Base-by-base conservation (phyloP, 2,113 vertebrate species). In the Oryzias woworae region DNA sequence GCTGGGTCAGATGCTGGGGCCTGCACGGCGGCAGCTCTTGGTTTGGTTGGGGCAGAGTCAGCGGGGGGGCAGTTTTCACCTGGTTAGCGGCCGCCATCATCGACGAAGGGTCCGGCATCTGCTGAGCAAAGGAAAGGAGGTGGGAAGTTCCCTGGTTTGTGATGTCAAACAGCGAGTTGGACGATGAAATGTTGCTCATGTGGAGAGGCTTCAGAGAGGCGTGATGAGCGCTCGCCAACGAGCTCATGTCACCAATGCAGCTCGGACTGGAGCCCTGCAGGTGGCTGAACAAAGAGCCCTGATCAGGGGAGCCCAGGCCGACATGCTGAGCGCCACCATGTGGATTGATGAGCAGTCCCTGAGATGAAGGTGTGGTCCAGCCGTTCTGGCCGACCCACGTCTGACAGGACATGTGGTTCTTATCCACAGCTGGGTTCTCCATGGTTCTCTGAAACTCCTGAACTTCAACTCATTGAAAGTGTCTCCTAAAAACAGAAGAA, bases 351-450 rank as follows among this genome's bases (percentile, higher is more conserved):
- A 56, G 51, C 0, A 59, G 4, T 60, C 71, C 76, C 41, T 71
- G 75, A 48, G 66, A 15, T 14, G 64, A 62, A 45, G 69, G 1
- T 14, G 61, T 22, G 3, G 84, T 53, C 84, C 86, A 88, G 62
- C 47, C 77, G 44, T 63, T 73, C 28, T 78, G 78, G 17, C 15
- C 18, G 1, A 14, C 16, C 86, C 84, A 84, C 0, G 57, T 49
- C 1, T 60, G 72, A 65, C 72, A 69, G 17, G 73, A 7, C 4
- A 66, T 17, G 23, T 62, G 66, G 60, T 23, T 77, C 52, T 84
- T 78, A 52, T 78, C 78, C n/a, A 43, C 44, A 23, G 77, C 18
- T 1, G 58, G 31, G 78, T 82, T 73, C 47, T 86, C 73, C 80
- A 83, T 88, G 20, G 44, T 73, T 43, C 41, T 75, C 73, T 55